Evolutionary conservation across 2,888 invertebrate species (phyloP), one percentile per base, ranked within the genome.

Genomic region (Meloe dianella): DNA sequence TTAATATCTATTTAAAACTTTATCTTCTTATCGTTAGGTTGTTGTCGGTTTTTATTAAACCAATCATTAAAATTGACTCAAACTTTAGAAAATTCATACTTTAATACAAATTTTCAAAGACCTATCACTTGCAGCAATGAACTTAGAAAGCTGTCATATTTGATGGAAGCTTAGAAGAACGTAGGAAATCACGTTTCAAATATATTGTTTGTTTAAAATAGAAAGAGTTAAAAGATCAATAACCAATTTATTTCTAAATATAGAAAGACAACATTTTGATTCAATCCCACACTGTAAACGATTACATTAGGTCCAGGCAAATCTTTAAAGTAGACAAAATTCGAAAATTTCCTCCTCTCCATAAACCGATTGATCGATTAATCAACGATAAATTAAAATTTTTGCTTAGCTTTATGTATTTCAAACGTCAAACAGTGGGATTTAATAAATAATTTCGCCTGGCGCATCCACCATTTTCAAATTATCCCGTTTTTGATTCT

Each of bases 381-480:
- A 7, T 30, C 7, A 7, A 30, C 7, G 30, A 30, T 30, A 1
- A 30, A 6, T 30, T 30, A 8, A 7, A 30, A 30, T 6, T 8
- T 30, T 30, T 30, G 7, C 2, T 8, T 1, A n/a, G n/a, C n/a
- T n/a, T n/a, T n/a, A n/a, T n/a, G n/a, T n/a, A 27, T 27, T 27
- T 27, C 27, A 17, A 1, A 6, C 5, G 3, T 17, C 10, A 10
- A 35, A 12, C 35, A 12, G 5, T n/a, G n/a, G n/a, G n/a, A n/a
- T n/a, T 12, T 35, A 12, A 35, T 0, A n/a, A 17, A 7, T 3
- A 41, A 7, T 47, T 3, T 20, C 47, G 20, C 54, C 54, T 27
- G 27, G 54, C 54, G 54, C 54, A 12, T 54, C 54, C 54, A 54
- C 54, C 54, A 54, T 54, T 54, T 51, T 22, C 12, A 8, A 12